Percentiles rank a stretch among this genome's conserved stretches.
These are phyloP conservation scores for Dolichomitus sp. DNA, from an alignment of 2,888 invertebrate species.

Conservation along the genomic window DNA sequence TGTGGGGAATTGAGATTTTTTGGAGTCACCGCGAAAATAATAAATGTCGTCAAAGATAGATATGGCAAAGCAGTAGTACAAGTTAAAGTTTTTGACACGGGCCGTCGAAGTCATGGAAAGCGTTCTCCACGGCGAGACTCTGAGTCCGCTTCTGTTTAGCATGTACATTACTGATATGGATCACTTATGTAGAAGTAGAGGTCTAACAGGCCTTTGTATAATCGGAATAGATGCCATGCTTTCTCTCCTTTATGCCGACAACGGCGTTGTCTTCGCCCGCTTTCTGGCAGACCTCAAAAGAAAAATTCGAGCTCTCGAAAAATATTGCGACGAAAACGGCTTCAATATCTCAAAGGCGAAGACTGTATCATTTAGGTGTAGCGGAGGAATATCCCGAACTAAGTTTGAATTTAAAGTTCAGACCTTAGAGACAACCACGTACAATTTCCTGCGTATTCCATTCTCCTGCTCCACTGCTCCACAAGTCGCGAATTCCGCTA, in stretches of 20 bases:
- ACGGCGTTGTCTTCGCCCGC: constrained; percentile 56
- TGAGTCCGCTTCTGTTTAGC: constrained; percentile 40
- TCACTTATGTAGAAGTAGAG: constrained; percentile 38
- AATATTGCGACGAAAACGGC: constrained; percentile 56
- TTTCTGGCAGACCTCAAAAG: constrained; percentile 34
- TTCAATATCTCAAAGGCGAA: constrained; percentile 68
- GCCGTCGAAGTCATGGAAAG: constrained; percentile 25
- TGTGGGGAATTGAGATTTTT: too few species aligned
- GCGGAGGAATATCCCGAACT: constrained; percentile 12
- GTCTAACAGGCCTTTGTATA: constrained; percentile 46
- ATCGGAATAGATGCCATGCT: constrained; percentile 34
- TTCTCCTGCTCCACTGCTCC: too few species aligned
- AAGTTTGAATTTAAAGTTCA: too few species aligned
- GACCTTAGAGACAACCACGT: too few species aligned
- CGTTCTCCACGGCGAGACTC: constrained; percentile 60
- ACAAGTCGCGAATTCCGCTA: too few species aligned
- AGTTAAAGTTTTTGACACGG: constrained; percentile 15
- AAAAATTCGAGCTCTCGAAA: constrained; percentile 47
- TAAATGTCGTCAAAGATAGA: constrained; percentile 47
- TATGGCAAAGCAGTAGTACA: constrained; percentile 36
- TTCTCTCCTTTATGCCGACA: constrained; percentile 63
- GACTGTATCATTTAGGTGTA: constrained; percentile 55
- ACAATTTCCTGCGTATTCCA: too few species aligned
- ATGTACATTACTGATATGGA: constrained; percentile 54
- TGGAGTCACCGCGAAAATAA: constrained; percentile 67